Conservation (phyloP, 2,888 invertebrate genomes). For the Coleophora flavipennella region DNA sequence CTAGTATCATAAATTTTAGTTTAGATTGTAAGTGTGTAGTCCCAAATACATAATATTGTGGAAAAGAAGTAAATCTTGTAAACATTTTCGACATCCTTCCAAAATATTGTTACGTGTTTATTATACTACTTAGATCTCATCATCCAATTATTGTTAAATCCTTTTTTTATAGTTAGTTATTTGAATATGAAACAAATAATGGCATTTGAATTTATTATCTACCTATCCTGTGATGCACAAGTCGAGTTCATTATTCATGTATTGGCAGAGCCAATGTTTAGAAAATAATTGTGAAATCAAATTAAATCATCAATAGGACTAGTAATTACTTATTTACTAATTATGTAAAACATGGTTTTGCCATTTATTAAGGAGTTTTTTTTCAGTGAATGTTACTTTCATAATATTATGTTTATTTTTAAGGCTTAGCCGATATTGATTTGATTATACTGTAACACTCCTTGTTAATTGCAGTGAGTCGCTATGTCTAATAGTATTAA, state of each 20-base stretch:
- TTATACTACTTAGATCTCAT: constrained; percentile 24
- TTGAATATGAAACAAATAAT: not conserved
- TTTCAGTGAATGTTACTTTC: no score
- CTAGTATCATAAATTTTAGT: constrained; percentile 8
- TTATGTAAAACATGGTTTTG: no score
- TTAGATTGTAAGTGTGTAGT: constrained; percentile 22
- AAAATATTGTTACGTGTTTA: constrained; percentile 26
- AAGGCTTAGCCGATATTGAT: no score
- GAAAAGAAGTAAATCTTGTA: constrained; percentile 21
- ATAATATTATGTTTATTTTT: no score
- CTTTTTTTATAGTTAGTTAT: constrained; percentile 4
- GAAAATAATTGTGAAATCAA: no score
- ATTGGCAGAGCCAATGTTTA: not conserved
- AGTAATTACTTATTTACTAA: no score
- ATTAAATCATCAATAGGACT: no score
- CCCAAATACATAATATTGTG: constrained; percentile 13
- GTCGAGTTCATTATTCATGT: not conserved
- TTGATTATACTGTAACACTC: no score
- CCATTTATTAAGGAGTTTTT: no score
- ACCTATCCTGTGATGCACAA: not conserved
- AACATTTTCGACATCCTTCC: constrained; percentile 22
- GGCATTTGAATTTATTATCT: not conserved
- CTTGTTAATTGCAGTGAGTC: no score
- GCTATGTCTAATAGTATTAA: no score
- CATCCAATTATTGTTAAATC: constrained; percentile 15